Evolutionary conservation across 2,888 invertebrate species (phyloP).

Genomic region (Mesochorus sp.): DNA sequence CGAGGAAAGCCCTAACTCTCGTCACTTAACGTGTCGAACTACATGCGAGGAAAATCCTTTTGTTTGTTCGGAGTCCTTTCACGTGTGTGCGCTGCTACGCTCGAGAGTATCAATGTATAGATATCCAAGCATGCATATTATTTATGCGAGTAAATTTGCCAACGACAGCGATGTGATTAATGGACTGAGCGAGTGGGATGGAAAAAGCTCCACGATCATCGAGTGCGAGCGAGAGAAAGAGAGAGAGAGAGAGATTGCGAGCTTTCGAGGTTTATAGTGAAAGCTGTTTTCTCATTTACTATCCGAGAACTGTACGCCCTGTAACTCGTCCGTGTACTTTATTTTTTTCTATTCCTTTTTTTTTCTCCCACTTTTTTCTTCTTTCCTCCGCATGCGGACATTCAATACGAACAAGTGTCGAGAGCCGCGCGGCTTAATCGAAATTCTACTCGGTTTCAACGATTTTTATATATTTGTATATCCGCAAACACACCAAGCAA

Average conservation of each 20-base stretch:
- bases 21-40: no score
- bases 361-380: conserved; percentile 42
- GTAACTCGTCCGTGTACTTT: conserved; percentile 5
- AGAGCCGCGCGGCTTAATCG: conserved; percentile 14
- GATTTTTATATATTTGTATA: background rate
- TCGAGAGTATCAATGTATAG: background rate
- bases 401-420: background rate
- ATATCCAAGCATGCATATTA: background rate
- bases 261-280: conserved; percentile 2
- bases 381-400: background rate
- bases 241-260: background rate
- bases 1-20: no score
- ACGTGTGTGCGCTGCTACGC: no score
- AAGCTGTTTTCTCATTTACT: conserved; percentile 17
- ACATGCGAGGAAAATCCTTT: no score
- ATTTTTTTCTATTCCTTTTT: conserved; percentile 41
- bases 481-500: no score
- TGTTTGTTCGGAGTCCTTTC: no score
- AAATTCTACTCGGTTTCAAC: background rate
- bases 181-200: background rate
- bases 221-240: background rate
- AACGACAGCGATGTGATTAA: conserved; percentile 25
- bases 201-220: conserved; percentile 12
- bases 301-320: background rate
- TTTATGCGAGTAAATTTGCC: conserved; percentile 14